phyloP scores from a whole-genome alignment of 2,888 invertebrate species.

The Sinodicranocentrus sp. region DNA sequence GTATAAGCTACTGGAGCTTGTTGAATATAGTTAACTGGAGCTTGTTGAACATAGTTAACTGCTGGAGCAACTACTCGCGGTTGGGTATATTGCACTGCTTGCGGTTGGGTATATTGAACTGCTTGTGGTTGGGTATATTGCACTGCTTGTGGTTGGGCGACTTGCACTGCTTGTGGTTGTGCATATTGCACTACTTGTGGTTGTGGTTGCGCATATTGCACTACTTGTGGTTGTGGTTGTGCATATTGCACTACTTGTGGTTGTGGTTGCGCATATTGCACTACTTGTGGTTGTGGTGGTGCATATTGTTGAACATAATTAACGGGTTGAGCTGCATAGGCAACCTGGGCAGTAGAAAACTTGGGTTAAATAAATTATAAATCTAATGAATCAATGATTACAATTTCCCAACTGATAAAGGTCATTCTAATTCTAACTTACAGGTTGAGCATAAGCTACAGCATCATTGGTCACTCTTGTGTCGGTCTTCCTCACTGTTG shows the following conservation, averaged over 20 bases:
- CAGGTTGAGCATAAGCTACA: slow-evolving; percentile 40
- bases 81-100: slow-evolving; percentile 39
- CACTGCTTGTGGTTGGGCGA: slow-evolving; percentile 15
- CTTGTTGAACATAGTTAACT: slow-evolving; percentile 38
- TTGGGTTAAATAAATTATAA: too few relatives aligned
- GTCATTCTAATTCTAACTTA: not conserved
- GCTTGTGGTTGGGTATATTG: slow-evolving; percentile 16
- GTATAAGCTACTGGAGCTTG: slow-evolving; percentile 21
- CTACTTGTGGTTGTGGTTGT: not conserved
- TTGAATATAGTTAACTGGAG: slow-evolving; percentile 20
- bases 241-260: slow-evolving; percentile 5
- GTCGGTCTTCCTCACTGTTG: slow-evolving; percentile 69
- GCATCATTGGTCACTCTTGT: slow-evolving; percentile 73
- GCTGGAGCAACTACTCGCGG: slow-evolving; percentile 19
- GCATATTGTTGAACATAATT: too few relatives aligned
- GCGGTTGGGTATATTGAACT: slow-evolving; percentile 34
- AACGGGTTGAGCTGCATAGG: too few relatives aligned
- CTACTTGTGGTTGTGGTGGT: not conserved
- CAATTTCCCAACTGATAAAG: not conserved
- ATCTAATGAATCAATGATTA: not conserved
- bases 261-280: not conserved
- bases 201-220: not conserved
- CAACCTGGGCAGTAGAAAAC: too few relatives aligned
- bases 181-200: not conserved
- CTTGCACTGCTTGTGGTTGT: too few relatives aligned